Evolutionary conservation across 1,140 invertebrate genomes (phyloP).

Genomic region (Prorops nasuta): DNA sequence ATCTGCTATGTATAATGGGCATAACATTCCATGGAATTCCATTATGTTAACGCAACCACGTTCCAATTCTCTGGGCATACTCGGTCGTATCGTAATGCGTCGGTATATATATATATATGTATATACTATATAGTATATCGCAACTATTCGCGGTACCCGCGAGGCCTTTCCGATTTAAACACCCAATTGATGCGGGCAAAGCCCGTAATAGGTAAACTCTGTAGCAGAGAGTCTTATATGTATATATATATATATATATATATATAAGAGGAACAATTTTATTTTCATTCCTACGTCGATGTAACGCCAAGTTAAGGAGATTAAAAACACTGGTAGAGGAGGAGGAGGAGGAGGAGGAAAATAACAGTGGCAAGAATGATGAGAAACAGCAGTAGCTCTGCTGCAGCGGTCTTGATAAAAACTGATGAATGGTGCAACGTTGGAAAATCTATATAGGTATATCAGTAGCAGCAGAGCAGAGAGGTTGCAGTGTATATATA

Average conservation of each 20-base stretch:
- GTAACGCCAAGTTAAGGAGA: neutral
- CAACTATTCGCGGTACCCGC: conserved; percentile 28
- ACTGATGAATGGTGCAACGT: too few relatives aligned
- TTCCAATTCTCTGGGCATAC: conserved; percentile 34
- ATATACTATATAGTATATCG: conserved; percentile 32
- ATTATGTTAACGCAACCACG: conserved; percentile 40
- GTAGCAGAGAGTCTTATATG: too few relatives aligned
- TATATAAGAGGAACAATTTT: neutral
- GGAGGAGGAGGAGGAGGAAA: conserved; percentile 7
- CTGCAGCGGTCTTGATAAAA: too few relatives aligned
- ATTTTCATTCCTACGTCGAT: conserved; percentile 7
- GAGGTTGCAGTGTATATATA: too few relatives aligned
- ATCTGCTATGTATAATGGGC: conserved; percentile 36
- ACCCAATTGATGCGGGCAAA: conserved; percentile 33
- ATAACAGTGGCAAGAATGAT: conserved; percentile 13
- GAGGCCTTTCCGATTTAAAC: conserved; percentile 31
- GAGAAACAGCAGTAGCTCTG: too few relatives aligned
- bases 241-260: too few relatives aligned
- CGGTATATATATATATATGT: too few relatives aligned
- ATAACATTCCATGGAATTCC: conserved; percentile 41
- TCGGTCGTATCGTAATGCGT: conserved; percentile 30
- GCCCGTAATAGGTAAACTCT: neutral
- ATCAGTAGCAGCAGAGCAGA: too few relatives aligned
- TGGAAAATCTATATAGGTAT: too few relatives aligned
- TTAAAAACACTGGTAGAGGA: neutral